A percentile compares a stretch with the other conserved stretches of the same genome.
Evolutionary conservation across 2,113 vertebrate species (phyloP).

Genomic region (Herpailurus yagouaroundi): DNA sequence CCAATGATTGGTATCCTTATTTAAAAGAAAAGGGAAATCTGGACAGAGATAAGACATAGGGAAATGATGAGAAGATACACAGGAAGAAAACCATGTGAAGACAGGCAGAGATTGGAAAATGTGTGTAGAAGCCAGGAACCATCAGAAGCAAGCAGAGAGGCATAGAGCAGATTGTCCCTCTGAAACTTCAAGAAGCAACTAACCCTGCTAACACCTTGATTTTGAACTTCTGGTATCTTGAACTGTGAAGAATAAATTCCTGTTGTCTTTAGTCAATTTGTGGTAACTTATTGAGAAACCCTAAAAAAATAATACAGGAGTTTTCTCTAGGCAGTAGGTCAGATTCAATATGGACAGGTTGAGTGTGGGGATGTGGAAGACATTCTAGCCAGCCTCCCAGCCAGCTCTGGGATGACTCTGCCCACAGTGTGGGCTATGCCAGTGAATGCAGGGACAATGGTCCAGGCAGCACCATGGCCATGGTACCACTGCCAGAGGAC

Average conservation of each 20-base stretch:
- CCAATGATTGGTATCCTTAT: not conserved
- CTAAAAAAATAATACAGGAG: not conserved
- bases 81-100: not conserved
- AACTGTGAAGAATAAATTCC: not conserved
- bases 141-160: not conserved
- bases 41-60: not conserved
- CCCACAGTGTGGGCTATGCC: not conserved
- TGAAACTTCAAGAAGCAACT: not conserved
- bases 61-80: not conserved
- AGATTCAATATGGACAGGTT: not conserved
- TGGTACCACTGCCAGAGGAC: conserved; percentile 93
- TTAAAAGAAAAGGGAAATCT: not conserved
- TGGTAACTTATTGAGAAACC: not conserved
- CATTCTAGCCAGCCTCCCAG: not conserved
- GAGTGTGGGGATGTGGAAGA: not conserved
- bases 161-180: not conserved
- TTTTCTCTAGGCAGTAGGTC: not conserved
- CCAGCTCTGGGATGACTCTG: not conserved
- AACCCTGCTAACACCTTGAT: not conserved
- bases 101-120: not conserved
- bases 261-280: not conserved
- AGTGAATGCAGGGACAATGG: conserved; percentile 78
- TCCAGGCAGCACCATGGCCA: conserved; percentile 91
- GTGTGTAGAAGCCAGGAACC: not conserved
- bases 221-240: not conserved